Base-by-base conservation (phyloP, 1,140 invertebrate species). In the Marisa cornuarietis region DNA sequence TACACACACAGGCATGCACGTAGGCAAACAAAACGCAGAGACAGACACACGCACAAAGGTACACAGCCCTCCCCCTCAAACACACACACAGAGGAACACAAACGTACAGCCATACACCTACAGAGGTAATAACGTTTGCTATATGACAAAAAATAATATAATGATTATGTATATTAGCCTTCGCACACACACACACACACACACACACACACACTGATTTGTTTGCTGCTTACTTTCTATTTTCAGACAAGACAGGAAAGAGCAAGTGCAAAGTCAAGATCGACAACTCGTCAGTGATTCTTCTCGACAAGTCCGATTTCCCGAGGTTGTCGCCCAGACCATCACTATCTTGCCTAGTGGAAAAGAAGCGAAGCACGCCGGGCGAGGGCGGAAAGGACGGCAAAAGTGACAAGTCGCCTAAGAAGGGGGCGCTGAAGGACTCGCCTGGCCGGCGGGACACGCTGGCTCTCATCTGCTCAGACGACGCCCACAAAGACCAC, bases 241-340 rank as follows among this genome's bases (percentile, higher is more conserved):
- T 69, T 82, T 31, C 81, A 84, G 83, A 82, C 75, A 82, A 81
- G 78, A 77, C 81, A n/a, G 83, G 83, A 54, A 84, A 84, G 58
- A 82, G 81, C 66, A 84, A 84, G 68, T 82, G 76, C 76, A 84
- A 84, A 72, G 78, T 84, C 52, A 82, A 81, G 63, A 84, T 84
- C 78, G 83, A 84, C 79, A 80, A 84, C 79, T 68, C 83, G 52
- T 82, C 80, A 63, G 81, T 84, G 68, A 84, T 84, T 66, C 61
- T 84, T 8, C 72, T 84, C 54, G 83, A 84, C 81, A 82, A 81
- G 68, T 80, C 65, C 61, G 83, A 84, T 73, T 79, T 84, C 26
- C 83, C 81, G 2, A 63, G 80, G 22, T 73, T 83, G 63, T 83
- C 82, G 31, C 82, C 82, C 22, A 75, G 83, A n/a, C 81, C 83